These are phyloP conservation scores for Echinometra lucunter DNA, from an alignment of 53 echinoderm and acorn worm species.

Conservation along the genomic window DNA sequence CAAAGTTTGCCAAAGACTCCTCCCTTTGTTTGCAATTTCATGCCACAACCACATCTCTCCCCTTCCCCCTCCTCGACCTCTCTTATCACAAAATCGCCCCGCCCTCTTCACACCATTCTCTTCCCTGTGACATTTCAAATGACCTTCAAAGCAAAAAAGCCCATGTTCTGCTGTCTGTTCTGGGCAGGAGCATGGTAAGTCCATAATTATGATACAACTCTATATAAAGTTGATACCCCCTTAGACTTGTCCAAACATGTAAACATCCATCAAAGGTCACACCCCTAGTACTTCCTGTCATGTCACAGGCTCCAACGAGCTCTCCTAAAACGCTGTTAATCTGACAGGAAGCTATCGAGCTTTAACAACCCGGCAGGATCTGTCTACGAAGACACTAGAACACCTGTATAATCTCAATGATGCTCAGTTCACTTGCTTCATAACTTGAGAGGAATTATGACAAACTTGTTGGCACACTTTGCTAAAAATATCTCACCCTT, in stretches of 20 bases:
- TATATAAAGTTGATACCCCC: not conserved
- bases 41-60: not conserved
- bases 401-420: conserved; percentile 8
- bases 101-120: not conserved
- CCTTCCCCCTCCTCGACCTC: not conserved
- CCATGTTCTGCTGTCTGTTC: not conserved
- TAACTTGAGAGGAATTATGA: not conserved
- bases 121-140: not conserved
- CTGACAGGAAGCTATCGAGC: not conserved
- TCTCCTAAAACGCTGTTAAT: not conserved
- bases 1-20: conserved; percentile 17
- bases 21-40: conserved; percentile 44
- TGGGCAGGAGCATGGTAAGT: not conserved
- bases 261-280: not conserved
- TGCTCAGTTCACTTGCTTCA: not conserved
- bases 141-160: conserved; percentile 6
- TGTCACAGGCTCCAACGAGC: not conserved
- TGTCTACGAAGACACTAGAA: not conserved
- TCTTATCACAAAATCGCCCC: not conserved
- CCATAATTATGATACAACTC: not conserved
- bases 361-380: not conserved
- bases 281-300: conserved; percentile 13
- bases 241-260: conserved; percentile 26
- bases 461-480: not conserved
- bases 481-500: conserved; percentile 7